Conservation (phyloP, 2,888 invertebrate genomes). For the Meloe dianella region DNA sequence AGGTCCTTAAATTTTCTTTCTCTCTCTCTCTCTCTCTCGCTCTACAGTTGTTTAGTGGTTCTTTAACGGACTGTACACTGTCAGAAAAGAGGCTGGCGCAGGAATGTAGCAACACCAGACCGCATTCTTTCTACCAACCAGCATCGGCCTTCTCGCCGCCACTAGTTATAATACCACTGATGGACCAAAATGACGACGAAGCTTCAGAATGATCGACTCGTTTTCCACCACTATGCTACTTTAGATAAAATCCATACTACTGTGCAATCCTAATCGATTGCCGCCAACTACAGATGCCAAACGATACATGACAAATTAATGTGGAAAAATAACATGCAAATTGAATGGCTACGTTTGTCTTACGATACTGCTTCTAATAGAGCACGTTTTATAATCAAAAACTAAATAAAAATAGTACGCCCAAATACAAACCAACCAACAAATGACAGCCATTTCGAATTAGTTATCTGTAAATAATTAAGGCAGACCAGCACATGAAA, state of each 20-base stretch:
- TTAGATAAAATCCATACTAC: conserved; percentile 5
- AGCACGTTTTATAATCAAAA: background rate
- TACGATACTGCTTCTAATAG: background rate
- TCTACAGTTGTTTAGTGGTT: conserved; percentile 24
- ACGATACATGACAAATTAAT: conserved; percentile 7
- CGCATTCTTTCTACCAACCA: conserved; percentile 41
- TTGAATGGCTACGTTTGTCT: background rate
- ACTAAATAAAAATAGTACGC: background rate
- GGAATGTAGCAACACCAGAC: conserved; percentile 58
- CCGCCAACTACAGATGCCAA: background rate
- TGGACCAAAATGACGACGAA: background rate
- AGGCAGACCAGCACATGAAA: background rate
- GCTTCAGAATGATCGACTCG: background rate
- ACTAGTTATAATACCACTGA: conserved; percentile 22
- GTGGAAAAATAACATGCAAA: background rate
- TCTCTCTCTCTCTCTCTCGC: background rate
- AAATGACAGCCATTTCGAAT: conserved; percentile 22
- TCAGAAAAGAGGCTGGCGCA: conserved; percentile 39
- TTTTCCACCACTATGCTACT: background rate
- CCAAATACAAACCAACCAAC: conserved; percentile 6
- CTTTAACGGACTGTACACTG: conserved; percentile 42
- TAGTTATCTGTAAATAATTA: conserved; percentile 25
- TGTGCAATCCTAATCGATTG: background rate
- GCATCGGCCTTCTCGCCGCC: conserved; percentile 33
- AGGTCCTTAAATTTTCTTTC: background rate